Evolutionary conservation across 2,113 vertebrate genomes (phyloP).

Genomic region (Pavo muticus): DNA sequence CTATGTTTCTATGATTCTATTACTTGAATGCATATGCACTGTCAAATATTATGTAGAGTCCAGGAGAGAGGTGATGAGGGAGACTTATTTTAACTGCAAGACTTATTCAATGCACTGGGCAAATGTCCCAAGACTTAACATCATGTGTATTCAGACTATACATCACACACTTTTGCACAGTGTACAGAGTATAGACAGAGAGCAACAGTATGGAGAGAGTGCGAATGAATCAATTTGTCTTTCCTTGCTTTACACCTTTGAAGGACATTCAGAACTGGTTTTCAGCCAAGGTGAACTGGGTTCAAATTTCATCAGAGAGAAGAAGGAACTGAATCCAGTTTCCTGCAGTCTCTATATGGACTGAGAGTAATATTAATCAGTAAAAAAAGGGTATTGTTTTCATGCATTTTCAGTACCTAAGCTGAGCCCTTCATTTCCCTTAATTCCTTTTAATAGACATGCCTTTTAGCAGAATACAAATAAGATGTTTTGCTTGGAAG

Average conservation of each 20-base stretch:
- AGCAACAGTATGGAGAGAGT: neutral
- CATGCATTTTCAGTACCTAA: neutral
- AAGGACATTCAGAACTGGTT: neutral
- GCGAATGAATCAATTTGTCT: neutral
- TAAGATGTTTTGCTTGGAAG: neutral
- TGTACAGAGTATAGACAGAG: neutral
- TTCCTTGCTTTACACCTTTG: neutral
- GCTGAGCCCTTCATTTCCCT: neutral
- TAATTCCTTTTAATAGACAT: neutral
- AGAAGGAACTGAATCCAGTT: neutral
- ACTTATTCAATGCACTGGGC: neutral
- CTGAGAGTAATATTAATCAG: neutral
- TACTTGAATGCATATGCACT: neutral
- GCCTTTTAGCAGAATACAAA: neutral
- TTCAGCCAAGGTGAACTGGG: neutral
- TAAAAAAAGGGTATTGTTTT: neutral
- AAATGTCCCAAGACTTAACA: neutral
- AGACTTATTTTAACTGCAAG: neutral
- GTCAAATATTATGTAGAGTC: no score
- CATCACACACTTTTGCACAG: neutral
- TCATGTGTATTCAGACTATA: neutral
- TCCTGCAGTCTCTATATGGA: neutral
- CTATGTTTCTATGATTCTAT: neutral
- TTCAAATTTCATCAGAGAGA: neutral
- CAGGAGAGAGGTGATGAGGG: accelerated